Percentiles rank a stretch among this genome's conserved stretches.
These are phyloP conservation scores for Pimephales promelas DNA, from an alignment of 2,113 vertebrate genomes.

Conservation along the genomic window DNA sequence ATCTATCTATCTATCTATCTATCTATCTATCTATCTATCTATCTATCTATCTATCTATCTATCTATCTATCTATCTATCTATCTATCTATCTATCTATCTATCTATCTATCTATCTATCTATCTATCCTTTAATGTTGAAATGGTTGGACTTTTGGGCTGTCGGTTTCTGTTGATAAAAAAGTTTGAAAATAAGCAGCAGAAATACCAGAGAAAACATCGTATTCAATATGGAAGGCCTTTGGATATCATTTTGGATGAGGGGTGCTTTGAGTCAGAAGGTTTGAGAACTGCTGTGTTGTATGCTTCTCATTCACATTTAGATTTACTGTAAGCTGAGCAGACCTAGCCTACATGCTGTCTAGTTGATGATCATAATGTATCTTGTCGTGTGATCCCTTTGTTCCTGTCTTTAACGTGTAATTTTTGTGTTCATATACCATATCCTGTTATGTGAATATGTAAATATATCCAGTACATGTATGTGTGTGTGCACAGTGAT, in stretches of 20 bases:
- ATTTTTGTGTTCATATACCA: neutral
- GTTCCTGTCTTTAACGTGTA: neutral
- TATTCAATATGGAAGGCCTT: too few relatives aligned
- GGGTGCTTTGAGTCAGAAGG: neutral
- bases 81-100: too few relatives aligned
- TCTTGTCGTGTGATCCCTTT: neutral
- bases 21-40: too few relatives aligned
- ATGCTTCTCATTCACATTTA: neutral
- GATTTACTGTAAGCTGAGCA: neutral
- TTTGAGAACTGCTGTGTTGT: neutral
- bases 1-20: too few relatives aligned
- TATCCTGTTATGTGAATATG: neutral
- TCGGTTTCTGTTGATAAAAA: neutral
- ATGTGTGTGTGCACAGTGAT: constrained; percentile 23
- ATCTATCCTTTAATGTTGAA: too few relatives aligned
- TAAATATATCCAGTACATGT: constrained; percentile 9
- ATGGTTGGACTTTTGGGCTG: neutral
- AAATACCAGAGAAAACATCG: too few relatives aligned
- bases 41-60: too few relatives aligned
- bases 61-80: too few relatives aligned
- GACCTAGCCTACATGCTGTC: neutral
- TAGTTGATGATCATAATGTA: too few relatives aligned
- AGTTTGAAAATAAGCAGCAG: too few relatives aligned
- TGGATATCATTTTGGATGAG: neutral
- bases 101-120: too few relatives aligned